Conservation (phyloP, 2,888 invertebrate species). For the Mamestra brassicae region DNA sequence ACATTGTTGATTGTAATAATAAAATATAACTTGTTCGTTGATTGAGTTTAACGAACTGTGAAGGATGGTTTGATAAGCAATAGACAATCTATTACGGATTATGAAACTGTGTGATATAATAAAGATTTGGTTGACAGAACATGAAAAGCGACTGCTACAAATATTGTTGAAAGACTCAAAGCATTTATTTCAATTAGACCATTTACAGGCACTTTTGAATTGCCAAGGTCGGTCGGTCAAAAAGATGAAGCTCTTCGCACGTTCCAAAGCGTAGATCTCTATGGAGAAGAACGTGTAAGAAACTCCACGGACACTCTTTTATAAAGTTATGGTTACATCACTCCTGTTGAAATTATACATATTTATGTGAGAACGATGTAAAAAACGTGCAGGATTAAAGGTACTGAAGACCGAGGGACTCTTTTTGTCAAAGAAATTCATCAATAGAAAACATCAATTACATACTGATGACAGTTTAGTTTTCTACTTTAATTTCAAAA, state of each 20-base stretch:
- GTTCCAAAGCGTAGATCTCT: no score
- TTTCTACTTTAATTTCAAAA: no score
- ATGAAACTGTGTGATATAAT: slow-evolving; percentile 6
- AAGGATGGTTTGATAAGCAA: slow-evolving; percentile 18
- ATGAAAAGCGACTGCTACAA: background rate
- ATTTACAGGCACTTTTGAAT: no score
- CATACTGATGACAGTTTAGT: background rate
- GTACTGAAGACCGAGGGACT: background rate
- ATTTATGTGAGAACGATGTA: no score
- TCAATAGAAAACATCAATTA: background rate
- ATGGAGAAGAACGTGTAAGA: no score
- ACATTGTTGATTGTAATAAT: slow-evolving; percentile 12
- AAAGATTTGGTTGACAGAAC: slow-evolving; percentile 2
- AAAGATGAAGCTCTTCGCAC: no score
- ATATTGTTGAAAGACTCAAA: background rate
- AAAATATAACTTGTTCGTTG: slow-evolving; percentile 39
- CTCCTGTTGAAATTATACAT: no score
- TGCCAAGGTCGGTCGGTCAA: no score
- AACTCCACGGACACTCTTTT: no score
- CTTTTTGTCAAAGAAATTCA: background rate
- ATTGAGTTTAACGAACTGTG: slow-evolving; percentile 37
- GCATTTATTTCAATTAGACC: no score
- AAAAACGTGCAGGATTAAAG: no score
- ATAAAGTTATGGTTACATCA: no score
- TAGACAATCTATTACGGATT: slow-evolving; percentile 10